Conservation (phyloP, 2,888 invertebrate genomes). For the Euplagia quadripunctaria region DNA sequence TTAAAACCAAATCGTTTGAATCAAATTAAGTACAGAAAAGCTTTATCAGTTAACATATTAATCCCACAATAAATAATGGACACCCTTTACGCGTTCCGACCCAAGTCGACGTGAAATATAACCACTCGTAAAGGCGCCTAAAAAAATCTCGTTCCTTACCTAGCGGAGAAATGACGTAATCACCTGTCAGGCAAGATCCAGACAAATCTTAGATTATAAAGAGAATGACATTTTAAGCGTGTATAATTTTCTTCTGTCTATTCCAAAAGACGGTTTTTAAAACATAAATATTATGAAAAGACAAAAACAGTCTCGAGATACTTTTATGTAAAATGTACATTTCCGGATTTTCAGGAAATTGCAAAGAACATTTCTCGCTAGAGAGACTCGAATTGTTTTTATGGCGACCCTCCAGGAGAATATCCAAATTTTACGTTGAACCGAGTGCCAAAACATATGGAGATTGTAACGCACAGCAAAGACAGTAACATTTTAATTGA, state of each 20-base stretch:
- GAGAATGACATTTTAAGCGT: constrained; percentile 47
- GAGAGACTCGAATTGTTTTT: constrained; percentile 37
- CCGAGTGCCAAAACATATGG: constrained; percentile 10
- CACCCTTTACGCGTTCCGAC: constrained; percentile 38
- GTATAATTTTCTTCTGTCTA: not conserved
- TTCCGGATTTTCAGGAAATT: constrained; percentile 31
- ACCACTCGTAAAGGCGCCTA: constrained; percentile 41
- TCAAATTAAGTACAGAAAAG: not conserved
- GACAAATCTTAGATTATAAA: constrained; percentile 54
- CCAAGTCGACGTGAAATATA: constrained; percentile 43
- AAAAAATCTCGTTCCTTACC: constrained; percentile 51
- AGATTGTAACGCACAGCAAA: constrained; percentile 16
- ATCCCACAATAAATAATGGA: constrained; percentile 50
- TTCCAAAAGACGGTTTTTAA: not conserved
- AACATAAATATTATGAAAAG: too few relatives aligned
- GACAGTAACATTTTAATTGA: constrained; percentile 43
- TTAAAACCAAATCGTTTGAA: not conserved
- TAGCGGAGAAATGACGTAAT: constrained; percentile 47
- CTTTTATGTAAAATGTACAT: constrained; percentile 28
- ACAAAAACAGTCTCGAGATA: too few relatives aligned
- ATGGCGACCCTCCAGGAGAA: constrained; percentile 29
- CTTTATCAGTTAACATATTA: constrained; percentile 35
- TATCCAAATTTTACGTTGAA: constrained; percentile 19
- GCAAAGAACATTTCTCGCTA: constrained; percentile 30
- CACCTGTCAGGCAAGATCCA: constrained; percentile 58